Base-by-base conservation (phyloP, 92 coral and sea anemone genomes). In the Zoanthus sansibaricus region DNA sequence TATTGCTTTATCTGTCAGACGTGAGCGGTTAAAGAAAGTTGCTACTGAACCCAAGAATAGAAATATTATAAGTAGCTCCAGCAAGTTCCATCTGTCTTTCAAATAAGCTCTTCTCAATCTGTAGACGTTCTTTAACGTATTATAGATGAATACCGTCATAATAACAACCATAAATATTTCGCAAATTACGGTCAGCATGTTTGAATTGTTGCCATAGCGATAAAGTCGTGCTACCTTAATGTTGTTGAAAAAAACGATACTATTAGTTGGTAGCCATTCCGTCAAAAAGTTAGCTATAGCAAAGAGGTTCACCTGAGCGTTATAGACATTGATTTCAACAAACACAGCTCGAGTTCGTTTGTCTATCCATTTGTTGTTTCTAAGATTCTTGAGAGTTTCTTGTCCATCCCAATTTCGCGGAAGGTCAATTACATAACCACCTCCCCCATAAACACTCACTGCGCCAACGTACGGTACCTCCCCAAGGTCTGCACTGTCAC, bases 221-320 rank as follows among this genome's bases (percentile, higher is more conserved):
- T 92, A 90, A 3, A 97, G 93, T 8, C 98, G 92, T 71, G 98
- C 94, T 1, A 95, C 97, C 73, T 91, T 93, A 9, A 97, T 78
- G 66, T 91, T 92, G 16, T 86, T 88, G 87, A 93, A 93, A 59
- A 83, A 95, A 0, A 91, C 56, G 14, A 92, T 86, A 0, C 98
- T 97, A 68, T 95, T 95, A 3, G 95, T 95, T 32, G 96, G 95
- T 17, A 95, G 90, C 95, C 96, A 95, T 82, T 97, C 99, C 2
- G 96, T 92, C 16, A 95, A 76, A 66, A 97, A 94, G 14, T 91
- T 95, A 16, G 93, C 96, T 31, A 94, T 90, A 3, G 98, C 93
- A 90, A 93, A 97, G 80, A 95, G 88, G 75, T 97, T 96, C 9
- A 94, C 94, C 82, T 97, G 98, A 9, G 98, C 96, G 80, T 93